Conservation (phyloP, 2,113 vertebrate species). For the Coreoperca whiteheadi region DNA sequence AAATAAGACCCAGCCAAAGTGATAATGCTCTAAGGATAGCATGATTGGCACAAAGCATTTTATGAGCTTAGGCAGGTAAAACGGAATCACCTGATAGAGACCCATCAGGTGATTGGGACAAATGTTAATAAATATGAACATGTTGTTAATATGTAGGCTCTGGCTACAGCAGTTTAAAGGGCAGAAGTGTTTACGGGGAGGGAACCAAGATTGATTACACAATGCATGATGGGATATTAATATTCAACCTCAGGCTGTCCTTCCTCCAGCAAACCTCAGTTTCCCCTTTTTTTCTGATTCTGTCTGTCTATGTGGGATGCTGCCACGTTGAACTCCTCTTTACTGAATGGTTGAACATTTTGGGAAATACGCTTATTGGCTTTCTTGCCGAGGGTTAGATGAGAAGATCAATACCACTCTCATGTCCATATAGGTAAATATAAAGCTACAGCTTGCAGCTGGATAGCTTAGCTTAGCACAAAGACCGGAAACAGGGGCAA, state of each 20-base stretch:
- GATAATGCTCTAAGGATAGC: not conserved
- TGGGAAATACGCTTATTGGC: not conserved
- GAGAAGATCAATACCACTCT: not conserved
- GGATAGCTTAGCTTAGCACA: not conserved
- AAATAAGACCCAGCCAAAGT: not conserved
- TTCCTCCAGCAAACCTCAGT: slow-evolving; percentile 31
- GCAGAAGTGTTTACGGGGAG: slow-evolving; percentile 1
- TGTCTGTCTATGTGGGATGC: not conserved
- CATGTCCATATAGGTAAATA: too few relatives aligned
- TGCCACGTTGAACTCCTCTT: not conserved
- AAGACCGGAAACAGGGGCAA: not conserved
- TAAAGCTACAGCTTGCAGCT: not conserved
- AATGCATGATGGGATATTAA: slow-evolving; percentile 33
- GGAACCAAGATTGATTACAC: slow-evolving; percentile 14
- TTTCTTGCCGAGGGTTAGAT: not conserved
- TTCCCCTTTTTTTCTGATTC: slow-evolving; percentile 39
- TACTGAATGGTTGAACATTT: not conserved
- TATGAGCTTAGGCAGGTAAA: slow-evolving; percentile 1
- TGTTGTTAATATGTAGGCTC: slow-evolving; percentile 26
- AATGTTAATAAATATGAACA: slow-evolving; percentile 27
- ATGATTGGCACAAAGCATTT: not conserved
- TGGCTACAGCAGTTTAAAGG: slow-evolving; percentile 25
- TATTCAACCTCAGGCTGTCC: not conserved
- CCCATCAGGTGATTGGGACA: not conserved
- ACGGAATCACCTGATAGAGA: not conserved